phyloP scores from a whole-genome alignment of 2,113 vertebrate genomes.

The Tamias sibiricus region DNA sequence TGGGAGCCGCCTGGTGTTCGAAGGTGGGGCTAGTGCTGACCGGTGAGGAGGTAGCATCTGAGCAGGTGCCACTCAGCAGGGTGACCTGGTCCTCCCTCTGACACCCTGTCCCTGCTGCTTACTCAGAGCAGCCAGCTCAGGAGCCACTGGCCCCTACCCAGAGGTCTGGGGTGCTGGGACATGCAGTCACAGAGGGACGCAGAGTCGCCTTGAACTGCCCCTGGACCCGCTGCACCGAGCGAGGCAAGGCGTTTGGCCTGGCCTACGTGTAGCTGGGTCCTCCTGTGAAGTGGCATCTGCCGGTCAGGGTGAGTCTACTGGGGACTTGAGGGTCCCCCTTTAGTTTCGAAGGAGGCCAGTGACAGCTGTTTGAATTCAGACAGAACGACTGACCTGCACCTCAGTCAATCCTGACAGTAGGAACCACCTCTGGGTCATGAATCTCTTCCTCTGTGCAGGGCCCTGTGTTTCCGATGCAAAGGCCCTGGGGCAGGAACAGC shows the following conservation, averaged over 20 bases:
- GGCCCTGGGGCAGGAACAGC: background rate
- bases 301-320: background rate
- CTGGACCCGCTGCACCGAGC: background rate
- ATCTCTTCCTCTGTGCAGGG: background rate
- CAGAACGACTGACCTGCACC: background rate
- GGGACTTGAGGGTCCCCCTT: background rate
- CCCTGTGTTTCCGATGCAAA: background rate
- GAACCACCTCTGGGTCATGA: rapidly evolving
- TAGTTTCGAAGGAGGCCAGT: background rate
- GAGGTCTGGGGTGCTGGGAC: background rate
- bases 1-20: too few relatives aligned
- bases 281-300: background rate
- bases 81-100: background rate
- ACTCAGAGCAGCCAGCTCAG: rapidly evolving
- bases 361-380: background rate
- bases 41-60: background rate
- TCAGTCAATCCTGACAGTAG: background rate
- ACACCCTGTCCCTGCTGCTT: too few relatives aligned
- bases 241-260: background rate
- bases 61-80: background rate
- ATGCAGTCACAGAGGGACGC: background rate
- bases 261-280: background rate
- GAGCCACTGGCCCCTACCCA: too few relatives aligned
- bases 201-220: background rate
- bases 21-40: background rate